Evolutionary conservation across 2,797 vertebrate species (phyloP).

Genomic region (Choloepus didactylus): DNA sequence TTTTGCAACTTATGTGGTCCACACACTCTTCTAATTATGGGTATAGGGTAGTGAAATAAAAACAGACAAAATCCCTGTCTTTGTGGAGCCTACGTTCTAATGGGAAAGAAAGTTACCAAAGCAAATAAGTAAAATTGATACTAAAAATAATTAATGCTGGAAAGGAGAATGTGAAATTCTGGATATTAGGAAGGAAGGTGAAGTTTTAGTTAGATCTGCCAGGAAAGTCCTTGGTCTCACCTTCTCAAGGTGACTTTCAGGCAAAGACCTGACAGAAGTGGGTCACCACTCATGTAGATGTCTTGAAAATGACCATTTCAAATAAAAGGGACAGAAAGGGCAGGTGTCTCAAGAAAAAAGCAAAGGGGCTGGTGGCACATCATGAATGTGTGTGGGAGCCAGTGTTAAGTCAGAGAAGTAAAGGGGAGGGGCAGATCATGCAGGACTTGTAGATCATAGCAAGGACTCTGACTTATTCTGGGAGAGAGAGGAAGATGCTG

Average conservation of each 20-base stretch:
- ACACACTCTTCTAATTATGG: not conserved
- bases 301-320: not conserved
- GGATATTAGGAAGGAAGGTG: no score
- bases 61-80: not conserved
- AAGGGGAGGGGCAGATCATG: not conserved
- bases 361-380: not conserved
- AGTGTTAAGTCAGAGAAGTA: not conserved
- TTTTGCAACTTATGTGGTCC: not conserved
- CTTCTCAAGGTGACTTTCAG: not conserved
- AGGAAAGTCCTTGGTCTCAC: not conserved
- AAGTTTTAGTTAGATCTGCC: not conserved
- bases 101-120: not conserved
- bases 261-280: not conserved
- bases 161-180: not conserved
- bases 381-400: not conserved
- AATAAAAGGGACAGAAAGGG: not conserved
- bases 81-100: not conserved
- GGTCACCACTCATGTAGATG: rapidly evolving
- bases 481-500: not conserved
- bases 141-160: not conserved
- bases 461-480: not conserved
- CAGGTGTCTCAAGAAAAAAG: not conserved
- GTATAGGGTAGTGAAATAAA: rapidly evolving
- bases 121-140: not conserved
- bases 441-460: not conserved